Evolutionary conservation across 2,113 vertebrate genomes (phyloP).

Genomic region (Odobenus rosmarus): DNA sequence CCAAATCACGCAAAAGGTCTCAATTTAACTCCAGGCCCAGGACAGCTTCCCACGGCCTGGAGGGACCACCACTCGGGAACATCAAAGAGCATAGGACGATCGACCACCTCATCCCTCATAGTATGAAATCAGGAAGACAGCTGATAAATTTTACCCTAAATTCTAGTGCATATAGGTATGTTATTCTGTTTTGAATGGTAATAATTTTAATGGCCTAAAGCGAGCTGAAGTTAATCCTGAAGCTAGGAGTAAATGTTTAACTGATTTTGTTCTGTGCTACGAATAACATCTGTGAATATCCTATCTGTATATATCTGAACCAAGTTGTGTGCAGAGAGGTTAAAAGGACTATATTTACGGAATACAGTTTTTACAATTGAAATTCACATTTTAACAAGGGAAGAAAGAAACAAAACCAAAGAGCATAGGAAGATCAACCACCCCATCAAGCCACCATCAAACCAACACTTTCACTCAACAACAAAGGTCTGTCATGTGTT

Average conservation of each 20-base stretch:
- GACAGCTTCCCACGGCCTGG: neutral
- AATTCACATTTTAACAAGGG: neutral
- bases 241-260: neutral
- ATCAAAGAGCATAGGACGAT: neutral
- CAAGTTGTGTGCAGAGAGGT: constrained; percentile 62
- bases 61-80: neutral
- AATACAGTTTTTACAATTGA: constrained; percentile 80
- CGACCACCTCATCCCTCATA: neutral
- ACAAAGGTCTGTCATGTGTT: neutral
- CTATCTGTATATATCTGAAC: constrained; percentile 69
- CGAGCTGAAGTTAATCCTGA: neutral
- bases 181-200: neutral
- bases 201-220: neutral
- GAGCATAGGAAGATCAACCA: neutral
- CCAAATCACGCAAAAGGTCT: neutral
- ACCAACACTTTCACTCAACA: neutral
- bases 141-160: neutral
- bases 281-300: neutral
- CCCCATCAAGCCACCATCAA: neutral
- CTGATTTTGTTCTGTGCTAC: neutral
- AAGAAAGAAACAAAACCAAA: neutral
- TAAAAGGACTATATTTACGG: constrained; percentile 80
- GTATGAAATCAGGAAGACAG: neutral
- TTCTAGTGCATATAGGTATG: neutral
- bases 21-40: neutral